Conservation (phyloP, 1,140 invertebrate species). For the Papilio polyxenes region DNA sequence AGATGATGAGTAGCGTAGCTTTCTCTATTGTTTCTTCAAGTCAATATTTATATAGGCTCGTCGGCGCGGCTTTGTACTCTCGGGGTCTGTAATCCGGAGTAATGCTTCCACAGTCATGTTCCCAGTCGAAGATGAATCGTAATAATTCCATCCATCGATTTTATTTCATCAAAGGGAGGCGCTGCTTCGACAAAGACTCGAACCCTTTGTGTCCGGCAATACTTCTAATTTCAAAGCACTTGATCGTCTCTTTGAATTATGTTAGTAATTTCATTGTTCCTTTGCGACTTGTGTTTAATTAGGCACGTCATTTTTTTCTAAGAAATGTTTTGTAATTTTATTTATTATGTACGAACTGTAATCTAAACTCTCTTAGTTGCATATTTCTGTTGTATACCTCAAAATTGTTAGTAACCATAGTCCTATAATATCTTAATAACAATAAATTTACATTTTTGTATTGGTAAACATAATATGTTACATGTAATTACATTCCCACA, state of each 20-base stretch:
- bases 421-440: background rate
- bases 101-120: slow-evolving; percentile 64
- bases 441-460: background rate
- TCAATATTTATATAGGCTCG: slow-evolving; percentile 76
- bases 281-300: slow-evolving; percentile 38
- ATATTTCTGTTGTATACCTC: background rate
- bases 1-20: slow-evolving; percentile 53
- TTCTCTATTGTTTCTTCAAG: slow-evolving; percentile 72
- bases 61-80: slow-evolving; percentile 69
- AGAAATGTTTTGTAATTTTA: background rate
- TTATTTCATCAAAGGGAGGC: slow-evolving; percentile 60
- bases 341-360: background rate
- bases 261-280: slow-evolving; percentile 57
- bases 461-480: background rate
- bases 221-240: slow-evolving; percentile 61
- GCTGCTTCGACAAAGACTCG: slow-evolving; percentile 62
- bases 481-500: background rate
- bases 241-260: slow-evolving; percentile 45
- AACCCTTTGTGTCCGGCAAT: slow-evolving; percentile 62
- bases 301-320: slow-evolving; percentile 28
- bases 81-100: slow-evolving; percentile 60
- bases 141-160: slow-evolving; percentile 76
- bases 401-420: background rate
- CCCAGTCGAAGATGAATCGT: slow-evolving; percentile 74
- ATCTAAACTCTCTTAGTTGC: background rate